Conservation (phyloP, 2,797 vertebrate species). For the Natrix natrix region DNA sequence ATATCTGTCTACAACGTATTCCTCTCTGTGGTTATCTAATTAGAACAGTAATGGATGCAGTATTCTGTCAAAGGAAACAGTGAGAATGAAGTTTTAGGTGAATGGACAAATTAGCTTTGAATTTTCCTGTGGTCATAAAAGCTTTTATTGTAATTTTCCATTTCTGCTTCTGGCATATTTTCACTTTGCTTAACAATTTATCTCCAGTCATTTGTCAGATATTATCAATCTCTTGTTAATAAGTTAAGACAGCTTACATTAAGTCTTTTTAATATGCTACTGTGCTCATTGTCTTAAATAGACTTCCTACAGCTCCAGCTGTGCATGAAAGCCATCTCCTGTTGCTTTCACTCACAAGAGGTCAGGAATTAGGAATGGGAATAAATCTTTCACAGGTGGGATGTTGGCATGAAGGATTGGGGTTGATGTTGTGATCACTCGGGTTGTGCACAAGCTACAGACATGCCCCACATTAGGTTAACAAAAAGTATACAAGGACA, state of each 20-base stretch:
- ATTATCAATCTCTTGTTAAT: constrained; percentile 67
- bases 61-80: constrained; percentile 51
- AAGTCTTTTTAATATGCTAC: constrained; percentile 41
- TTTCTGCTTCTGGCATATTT: constrained; percentile 72
- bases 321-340: background rate
- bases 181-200: constrained; percentile 69
- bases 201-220: constrained; percentile 68
- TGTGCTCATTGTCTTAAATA: background rate
- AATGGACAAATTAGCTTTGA: constrained; percentile 71
- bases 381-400: constrained; percentile 20
- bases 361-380: background rate
- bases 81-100: constrained; percentile 60
- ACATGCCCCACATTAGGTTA: background rate
- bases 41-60: constrained; percentile 58
- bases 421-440: background rate
- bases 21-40: constrained; percentile 56
- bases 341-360: background rate
- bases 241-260: constrained; percentile 55
- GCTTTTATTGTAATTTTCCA: constrained; percentile 73
- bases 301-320: constrained; percentile 17
- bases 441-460: background rate
- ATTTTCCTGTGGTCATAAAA: constrained; percentile 70
- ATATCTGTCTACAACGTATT: constrained; percentile 5
- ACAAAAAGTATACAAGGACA: background rate
- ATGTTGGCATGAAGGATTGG: background rate